A percentile compares a stretch with the other conserved stretches of the same genome.
Evolutionary conservation across 2,113 vertebrate species (phyloP).

Genomic region (Anarhynchus alexandrinus): DNA sequence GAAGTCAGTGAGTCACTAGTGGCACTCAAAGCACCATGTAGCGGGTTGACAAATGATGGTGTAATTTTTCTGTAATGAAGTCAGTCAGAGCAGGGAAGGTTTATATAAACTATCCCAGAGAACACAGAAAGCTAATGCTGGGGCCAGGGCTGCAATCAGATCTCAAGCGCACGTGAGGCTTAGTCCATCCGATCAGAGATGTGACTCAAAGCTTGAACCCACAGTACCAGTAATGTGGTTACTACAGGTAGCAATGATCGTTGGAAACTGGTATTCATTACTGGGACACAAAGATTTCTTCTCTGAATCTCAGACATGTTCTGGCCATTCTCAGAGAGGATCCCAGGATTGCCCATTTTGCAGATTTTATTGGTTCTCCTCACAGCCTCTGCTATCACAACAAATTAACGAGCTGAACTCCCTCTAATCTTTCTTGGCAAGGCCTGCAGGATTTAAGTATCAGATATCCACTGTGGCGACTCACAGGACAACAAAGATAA

Average conservation of each 20-base stretch:
- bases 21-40: not conserved
- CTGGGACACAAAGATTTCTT: not conserved
- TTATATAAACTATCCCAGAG: not conserved
- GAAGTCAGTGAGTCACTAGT: not conserved
- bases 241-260: not conserved
- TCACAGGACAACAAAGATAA: not conserved
- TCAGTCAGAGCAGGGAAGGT: not conserved
- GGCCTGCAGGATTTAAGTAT: not conserved
- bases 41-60: not conserved
- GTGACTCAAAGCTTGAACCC: not conserved
- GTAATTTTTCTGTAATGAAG: not conserved
- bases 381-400: not conserved
- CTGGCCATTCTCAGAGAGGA: not conserved
- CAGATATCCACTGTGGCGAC: not conserved
- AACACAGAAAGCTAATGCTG: not conserved
- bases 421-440: not conserved
- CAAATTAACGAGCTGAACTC: not conserved
- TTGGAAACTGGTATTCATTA: not conserved
- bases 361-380: not conserved
- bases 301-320: not conserved
- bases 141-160: not conserved
- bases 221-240: not conserved
- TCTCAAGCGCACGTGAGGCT: rapidly evolving
- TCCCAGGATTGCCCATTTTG: not conserved
- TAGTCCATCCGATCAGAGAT: not conserved